A percentile compares a stretch with the other conserved stretches of the same genome.
These are phyloP conservation scores for Zaprionus ornatus DNA, from an alignment of 1,140 invertebrate species.

Conservation along the genomic window DNA sequence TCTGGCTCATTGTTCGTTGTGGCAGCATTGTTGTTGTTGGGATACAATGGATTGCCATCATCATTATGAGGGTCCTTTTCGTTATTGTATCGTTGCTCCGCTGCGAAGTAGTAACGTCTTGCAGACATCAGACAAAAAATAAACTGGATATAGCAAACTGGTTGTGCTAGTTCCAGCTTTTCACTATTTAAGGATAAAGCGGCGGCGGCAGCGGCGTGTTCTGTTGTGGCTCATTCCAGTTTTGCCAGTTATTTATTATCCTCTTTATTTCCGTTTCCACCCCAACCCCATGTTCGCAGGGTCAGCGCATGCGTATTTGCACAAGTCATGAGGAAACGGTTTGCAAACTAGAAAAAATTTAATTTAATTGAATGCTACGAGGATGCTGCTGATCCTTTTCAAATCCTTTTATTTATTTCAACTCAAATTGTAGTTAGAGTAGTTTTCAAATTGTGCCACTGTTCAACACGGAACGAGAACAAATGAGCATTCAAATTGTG, in stretches of 20 bases:
- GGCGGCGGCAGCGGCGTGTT: constrained; percentile 59
- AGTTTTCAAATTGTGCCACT: not conserved
- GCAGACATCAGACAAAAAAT: constrained; percentile 62
- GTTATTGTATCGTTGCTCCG: constrained; percentile 59
- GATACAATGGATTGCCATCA: constrained; percentile 43
- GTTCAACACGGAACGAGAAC: constrained; percentile 2
- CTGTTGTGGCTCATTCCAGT: constrained; percentile 79
- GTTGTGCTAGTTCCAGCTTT: constrained; percentile 56
- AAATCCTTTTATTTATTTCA: not conserved
- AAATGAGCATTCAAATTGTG: no score
- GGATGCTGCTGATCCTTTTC: not conserved
- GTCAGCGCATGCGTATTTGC: constrained; percentile 39
- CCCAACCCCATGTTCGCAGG: constrained; percentile 46
- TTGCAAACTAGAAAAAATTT: not conserved
- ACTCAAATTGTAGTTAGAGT: not conserved
- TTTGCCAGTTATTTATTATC: constrained; percentile 76
- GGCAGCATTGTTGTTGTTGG: constrained; percentile 33
- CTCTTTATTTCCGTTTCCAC: constrained; percentile 69
- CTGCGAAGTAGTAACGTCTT: constrained; percentile 65
- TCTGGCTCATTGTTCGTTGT: constrained; percentile 44
- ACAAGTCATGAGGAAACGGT: not conserved
- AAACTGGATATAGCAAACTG: constrained; percentile 63
- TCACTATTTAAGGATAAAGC: constrained; percentile 25
- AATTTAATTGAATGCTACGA: not conserved
- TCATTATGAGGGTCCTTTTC: constrained; percentile 44